Evolutionary conservation across 2,113 vertebrate species (phyloP).

Genomic region (Tetraodon nigroviridis): DNA sequence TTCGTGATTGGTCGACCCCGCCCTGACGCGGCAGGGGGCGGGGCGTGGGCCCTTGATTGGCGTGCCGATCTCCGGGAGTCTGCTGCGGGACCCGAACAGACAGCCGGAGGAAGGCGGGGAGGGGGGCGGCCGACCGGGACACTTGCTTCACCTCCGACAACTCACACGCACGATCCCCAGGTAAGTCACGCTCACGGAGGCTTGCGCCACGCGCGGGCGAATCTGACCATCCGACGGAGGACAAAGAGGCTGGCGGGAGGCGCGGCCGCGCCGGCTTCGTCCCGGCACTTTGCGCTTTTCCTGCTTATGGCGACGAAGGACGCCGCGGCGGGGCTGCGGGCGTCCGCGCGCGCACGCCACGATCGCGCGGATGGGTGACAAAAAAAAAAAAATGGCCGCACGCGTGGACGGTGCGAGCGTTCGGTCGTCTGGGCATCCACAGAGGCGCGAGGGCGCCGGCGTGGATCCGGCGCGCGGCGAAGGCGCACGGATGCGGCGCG

Average conservation of each 20-base stretch:
- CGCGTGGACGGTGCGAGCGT: constrained; percentile 48
- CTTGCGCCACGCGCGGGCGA: not conserved
- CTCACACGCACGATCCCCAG: constrained; percentile 33
- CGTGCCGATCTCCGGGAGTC: constrained; percentile 57
- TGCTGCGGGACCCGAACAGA: constrained; percentile 68
- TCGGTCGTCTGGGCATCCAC: constrained; percentile 30
- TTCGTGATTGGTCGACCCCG: constrained; percentile 40
- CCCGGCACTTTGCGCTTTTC: constrained; percentile 1
- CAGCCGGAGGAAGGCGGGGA: constrained; percentile 59
- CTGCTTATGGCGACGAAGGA: constrained; percentile 4
- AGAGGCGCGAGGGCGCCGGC: constrained; percentile 21
- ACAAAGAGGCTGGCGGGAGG: constrained; percentile 48
- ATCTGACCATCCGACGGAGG: constrained; percentile 9
- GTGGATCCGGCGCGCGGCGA: constrained; percentile 30
- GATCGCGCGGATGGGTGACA: constrained; percentile 42
- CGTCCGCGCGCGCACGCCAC: constrained; percentile 37
- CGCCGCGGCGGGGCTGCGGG: constrained; percentile 12
- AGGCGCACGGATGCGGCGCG: constrained; percentile 18
- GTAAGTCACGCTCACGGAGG: constrained; percentile 40
- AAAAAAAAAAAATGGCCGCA: constrained; percentile 71
- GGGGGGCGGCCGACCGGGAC: constrained; percentile 61
- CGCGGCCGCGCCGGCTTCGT: constrained; percentile 12
- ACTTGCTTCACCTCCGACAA: constrained; percentile 33
- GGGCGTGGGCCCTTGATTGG: constrained; percentile 58
- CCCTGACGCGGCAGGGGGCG: constrained; percentile 39